Evolutionary conservation across 2,113 vertebrate genomes (phyloP), one percentile per base, ranked within the genome.

Genomic region (Lamprologus sp.): DNA sequence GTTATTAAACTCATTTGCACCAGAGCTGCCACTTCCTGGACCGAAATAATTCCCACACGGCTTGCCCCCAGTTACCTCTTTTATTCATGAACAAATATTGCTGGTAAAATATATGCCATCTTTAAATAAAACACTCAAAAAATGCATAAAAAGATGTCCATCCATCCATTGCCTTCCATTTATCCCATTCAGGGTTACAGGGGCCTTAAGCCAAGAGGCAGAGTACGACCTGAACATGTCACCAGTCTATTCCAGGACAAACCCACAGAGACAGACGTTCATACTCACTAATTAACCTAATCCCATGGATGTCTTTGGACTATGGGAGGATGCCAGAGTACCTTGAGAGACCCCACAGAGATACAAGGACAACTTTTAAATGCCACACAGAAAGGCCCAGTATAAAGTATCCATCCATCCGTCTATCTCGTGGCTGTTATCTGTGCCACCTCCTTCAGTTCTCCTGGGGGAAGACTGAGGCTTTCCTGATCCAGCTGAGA

Each of bases 371-470:
- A 45, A 42, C 37, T n/a, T 65, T 65, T 65, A 68, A 68, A 70
- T 23, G 1, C 65, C 5, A 23, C 65, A 70, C 19, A 70, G 35
- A 68, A 70, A 23, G 12, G 12, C 17, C 60, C 6, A 65, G 31
- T 14, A 70, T 15, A 42, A 42, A 70, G n/a, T 23, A 21, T 60
- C 60, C 28, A 40, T 70, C 26, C 56, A 2, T 9, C 58, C 3
- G 0, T 55, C 55, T 17, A 68, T 40, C 0, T 7, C 0, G 4
- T 45, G 65, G 37, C 8, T 26, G 37, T 17, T 26, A 5, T 26
- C 40, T 45, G 14, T 47, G 40, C 68, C 23, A 10, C 4, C 40
- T 28, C 68, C 0, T 1, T 45, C 40, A 75, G 68, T 47, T 47
- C 40, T 47, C 14, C 9, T 19, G 40, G 6, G 14, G 35, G 3